phyloP scores from a whole-genome alignment of 2,113 vertebrate genomes.

The Hemiprocne comata region DNA sequence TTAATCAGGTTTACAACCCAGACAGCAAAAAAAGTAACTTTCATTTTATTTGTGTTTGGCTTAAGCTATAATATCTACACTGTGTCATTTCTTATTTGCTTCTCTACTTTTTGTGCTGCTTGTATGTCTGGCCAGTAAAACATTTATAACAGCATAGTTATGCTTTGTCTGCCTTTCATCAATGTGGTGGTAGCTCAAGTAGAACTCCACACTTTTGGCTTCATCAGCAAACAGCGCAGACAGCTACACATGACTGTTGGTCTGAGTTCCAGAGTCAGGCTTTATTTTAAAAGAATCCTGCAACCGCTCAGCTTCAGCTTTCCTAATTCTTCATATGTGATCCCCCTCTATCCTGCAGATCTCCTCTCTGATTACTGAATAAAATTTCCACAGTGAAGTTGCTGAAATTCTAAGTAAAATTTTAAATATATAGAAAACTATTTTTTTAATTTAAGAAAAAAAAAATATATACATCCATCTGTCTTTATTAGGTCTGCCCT shows the following conservation, averaged over 20 bases:
- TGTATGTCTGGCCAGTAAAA: neutral
- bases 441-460: neutral
- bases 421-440: neutral
- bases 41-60: neutral
- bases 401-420: neutral
- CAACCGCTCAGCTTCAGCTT: neutral
- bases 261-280: neutral
- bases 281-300: neutral
- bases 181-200: neutral
- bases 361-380: neutral
- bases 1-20: neutral
- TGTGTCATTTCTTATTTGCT: neutral
- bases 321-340: neutral
- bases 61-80: neutral
- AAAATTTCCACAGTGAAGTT: neutral
- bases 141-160: neutral
- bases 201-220: neutral
- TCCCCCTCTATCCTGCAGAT: neutral
- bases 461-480: neutral
- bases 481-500: neutral
- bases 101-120: neutral
- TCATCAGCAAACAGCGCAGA: neutral
- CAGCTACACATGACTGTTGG: neutral
- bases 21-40: neutral
- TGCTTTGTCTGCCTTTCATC: neutral